A percentile compares a stretch with the other conserved stretches of the same genome.
Conservation (phyloP, 2,113 vertebrate species). For the Phaethornis superciliosus region DNA sequence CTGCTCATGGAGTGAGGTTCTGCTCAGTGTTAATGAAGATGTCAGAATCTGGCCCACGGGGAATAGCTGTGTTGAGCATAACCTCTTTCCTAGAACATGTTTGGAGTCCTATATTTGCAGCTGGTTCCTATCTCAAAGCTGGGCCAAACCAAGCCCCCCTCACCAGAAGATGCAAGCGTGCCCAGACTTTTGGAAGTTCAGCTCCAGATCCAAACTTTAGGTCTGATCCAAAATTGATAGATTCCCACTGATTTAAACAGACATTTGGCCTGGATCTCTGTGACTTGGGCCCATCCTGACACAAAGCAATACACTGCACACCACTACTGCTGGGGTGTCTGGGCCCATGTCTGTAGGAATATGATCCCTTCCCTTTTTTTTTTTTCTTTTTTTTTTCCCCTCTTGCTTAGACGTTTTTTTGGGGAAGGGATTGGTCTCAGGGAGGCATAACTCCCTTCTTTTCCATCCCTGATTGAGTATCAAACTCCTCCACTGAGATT, state of each 20-base stretch:
- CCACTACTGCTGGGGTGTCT: neutral
- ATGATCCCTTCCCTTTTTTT: neutral
- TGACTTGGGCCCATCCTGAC: neutral
- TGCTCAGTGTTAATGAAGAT: conserved; percentile 51
- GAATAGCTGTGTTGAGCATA: conserved; percentile 38
- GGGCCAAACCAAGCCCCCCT: conserved; percentile 40
- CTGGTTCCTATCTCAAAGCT: conserved; percentile 55
- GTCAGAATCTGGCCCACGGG: neutral
- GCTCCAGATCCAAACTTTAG: neutral
- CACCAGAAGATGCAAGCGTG: neutral
- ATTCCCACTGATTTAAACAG: conserved; percentile 8
- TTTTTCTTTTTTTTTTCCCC: neutral
- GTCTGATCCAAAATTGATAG: conserved; percentile 9
- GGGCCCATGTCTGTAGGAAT: neutral
- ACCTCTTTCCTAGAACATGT: conserved; percentile 55
- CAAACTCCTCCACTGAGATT: conserved; percentile 38
- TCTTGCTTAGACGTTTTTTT: neutral
- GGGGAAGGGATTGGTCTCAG: conserved; percentile 9
- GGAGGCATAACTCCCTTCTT: conserved; percentile 40
- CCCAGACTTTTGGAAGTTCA: conserved; percentile 40
- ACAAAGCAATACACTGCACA: neutral
- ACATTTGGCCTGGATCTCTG: neutral
- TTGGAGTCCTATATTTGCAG: conserved; percentile 54
- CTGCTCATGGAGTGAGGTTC: neutral
- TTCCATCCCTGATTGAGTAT: conserved; percentile 28